Evolutionary conservation across 2,797 vertebrate species (phyloP), one percentile per base, ranked within the genome.

Genomic region (Bryconaethiops microstoma): DNA sequence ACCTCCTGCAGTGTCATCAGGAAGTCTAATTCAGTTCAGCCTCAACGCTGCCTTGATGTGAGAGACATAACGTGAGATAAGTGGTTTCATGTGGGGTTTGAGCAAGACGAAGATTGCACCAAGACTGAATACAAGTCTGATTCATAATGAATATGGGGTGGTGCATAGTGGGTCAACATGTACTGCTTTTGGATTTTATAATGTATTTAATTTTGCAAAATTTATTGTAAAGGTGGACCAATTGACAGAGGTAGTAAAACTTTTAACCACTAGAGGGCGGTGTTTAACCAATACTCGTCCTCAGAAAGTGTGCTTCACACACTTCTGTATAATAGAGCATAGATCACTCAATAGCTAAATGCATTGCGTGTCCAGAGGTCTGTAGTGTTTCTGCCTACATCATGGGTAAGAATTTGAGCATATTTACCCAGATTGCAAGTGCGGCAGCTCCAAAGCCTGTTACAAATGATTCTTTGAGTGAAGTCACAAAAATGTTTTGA

Each of bases 181-280:
- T n/a, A 8, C n/a, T n/a, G n/a, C 19, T 17, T 1, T 7, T 21
- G 55, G 8, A 1, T 29, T 21, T 59, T 59, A n/a, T 19, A 25
- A 62, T 29, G 29, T 29, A 29, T 29, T 1, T 29, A 29, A 29
- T 29, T 29, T 29, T 29, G 3, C 29, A 29, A 29, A 29, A 29
- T 29, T 29, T 29, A 29, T 29, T 39, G 1, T 35, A 5, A 45
- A 65, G 14, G 29, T 6, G 8, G 23, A n/a, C 9, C 12, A 45
- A 21, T 12, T n/a, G 7, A n/a, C 3, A 10, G 17, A 42, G 4
- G 45, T 7, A 54, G 8, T 70, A 48, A 70, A 12, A 17, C 54
- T 0, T 72, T 54, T 72, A 29, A 72, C 48, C 69, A 29, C 69
- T 72, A 72, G 48, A 72, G 23, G 69, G 50, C 14, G 50, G 48